Evolutionary conservation across 2,797 vertebrate species (phyloP).

Genomic region (Balearica regulorum): DNA sequence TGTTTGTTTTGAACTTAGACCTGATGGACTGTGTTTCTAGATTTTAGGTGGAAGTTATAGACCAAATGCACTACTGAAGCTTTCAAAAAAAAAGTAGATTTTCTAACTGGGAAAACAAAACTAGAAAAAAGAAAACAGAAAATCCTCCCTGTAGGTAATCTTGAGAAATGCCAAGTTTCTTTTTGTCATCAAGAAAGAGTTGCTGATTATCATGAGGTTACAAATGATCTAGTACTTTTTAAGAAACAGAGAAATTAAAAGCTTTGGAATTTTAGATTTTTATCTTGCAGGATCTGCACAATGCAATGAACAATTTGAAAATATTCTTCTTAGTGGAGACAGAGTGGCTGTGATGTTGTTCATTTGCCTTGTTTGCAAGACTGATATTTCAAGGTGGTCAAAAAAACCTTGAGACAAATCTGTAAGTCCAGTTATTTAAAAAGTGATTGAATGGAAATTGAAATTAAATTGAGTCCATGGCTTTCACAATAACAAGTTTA

Average conservation of each 20-base stretch:
- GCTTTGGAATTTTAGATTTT: not conserved
- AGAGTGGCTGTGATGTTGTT: not conserved
- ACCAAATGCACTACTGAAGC: not conserved
- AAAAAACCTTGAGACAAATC: not conserved
- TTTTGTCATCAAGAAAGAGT: not conserved
- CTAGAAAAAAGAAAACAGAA: not conserved
- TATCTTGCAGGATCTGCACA: not conserved
- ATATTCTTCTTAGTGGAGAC: not conserved
- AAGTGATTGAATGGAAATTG: not conserved
- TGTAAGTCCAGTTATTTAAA: not conserved
- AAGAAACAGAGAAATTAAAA: not conserved
- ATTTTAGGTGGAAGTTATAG: not conserved
- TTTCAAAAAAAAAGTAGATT: not conserved
- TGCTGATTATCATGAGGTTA: not conserved
- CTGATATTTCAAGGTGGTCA: not conserved
- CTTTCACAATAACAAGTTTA: not conserved
- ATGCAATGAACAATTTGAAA: not conserved
- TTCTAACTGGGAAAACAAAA: not conserved
- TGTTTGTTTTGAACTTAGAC: not conserved
- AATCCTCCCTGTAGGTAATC: not conserved
- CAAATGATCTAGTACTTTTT: not conserved
- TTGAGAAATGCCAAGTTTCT: not conserved
- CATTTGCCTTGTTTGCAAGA: not conserved
- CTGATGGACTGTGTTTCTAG: not conserved
- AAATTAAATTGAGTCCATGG: not conserved